These are phyloP conservation scores for Anas georgica DNA, from an alignment of 2,797 vertebrate species.

Conservation along the genomic window DNA sequence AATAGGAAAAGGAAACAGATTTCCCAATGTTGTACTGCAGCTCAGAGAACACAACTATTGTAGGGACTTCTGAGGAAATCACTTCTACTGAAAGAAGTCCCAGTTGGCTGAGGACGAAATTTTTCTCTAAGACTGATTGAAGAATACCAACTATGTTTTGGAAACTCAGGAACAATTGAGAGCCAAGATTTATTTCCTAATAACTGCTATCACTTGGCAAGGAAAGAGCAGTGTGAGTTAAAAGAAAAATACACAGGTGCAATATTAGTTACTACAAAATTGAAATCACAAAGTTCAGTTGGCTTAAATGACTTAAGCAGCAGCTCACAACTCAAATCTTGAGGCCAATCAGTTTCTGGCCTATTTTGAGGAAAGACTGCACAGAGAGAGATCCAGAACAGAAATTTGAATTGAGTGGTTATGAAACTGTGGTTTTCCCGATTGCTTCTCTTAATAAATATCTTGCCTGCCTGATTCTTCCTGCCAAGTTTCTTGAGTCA, in stretches of 20 bases:
- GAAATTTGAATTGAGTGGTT: background rate
- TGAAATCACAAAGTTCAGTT: background rate
- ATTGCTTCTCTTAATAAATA: background rate
- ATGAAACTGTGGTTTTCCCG: background rate
- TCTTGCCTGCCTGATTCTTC: background rate
- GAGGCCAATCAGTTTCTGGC: background rate
- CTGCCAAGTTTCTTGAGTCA: background rate
- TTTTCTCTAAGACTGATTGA: background rate
- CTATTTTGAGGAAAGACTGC: background rate
- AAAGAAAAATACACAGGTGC: background rate
- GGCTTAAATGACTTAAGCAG: background rate
- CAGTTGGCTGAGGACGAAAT: background rate
- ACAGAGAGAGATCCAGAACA: background rate
- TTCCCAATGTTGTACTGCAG: background rate
- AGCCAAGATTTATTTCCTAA: background rate
- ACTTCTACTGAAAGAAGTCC: background rate
- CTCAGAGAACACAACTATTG: background rate
- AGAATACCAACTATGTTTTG: background rate
- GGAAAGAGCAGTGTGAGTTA: background rate
- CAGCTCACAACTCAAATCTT: background rate
- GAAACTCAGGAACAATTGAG: background rate
- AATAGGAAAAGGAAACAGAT: background rate
- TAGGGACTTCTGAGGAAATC: background rate
- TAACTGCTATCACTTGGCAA: background rate
- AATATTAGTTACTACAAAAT: background rate